Evolutionary conservation across 2,797 vertebrate genomes (phyloP), one percentile per base, ranked within the genome.

Genomic region (Labroides dimidiatus): DNA sequence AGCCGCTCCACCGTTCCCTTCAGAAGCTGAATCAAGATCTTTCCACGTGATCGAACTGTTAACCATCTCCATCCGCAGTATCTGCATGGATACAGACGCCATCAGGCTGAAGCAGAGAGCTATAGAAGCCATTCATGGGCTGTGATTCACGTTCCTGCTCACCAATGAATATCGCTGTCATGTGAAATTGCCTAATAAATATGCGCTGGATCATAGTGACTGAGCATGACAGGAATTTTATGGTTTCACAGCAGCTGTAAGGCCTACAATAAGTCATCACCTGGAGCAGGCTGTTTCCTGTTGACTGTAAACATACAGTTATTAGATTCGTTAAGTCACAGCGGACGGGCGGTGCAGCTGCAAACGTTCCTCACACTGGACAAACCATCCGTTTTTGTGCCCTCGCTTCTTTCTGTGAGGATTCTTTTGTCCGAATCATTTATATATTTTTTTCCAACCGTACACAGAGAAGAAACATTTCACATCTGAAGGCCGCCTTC

Each of bases 121-220:
- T 15, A 30, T 13, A 33, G 42, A 33, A 55, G n/a, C 15, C 21
- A 15, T 24, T 71, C 45, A 27, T 0, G 23, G 72, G 68, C 33
- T 24, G 14, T 79, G 80, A 85, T 82, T 91, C 75, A 86, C 68
- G 75, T 54, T 55, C 66, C 62, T 52, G 55, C 67, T 73, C 74
- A 41, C 54, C 72, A 64, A 42, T 64, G 73, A 84, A 84, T 80
- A 68, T 72, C 75, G 62, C 47, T 59, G 74, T 74, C 51, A 51
- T 53, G 69, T 75, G 78, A 85, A 89, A 88, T 82, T 85, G 74
- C 50, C 77, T 81, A 67, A 89, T 88, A 87, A 90, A 89, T 84
- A 87, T 83, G 66, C 71, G 0, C 47, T 30, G 53, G 56, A 61
- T 65, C 7, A 48, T 73, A 21, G 63, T 43, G 50, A 76, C 52